A percentile compares a stretch with the other conserved stretches of the same genome.
Conservation (phyloP, 2,888 invertebrate species). For the Brachyopa scutellaris region DNA sequence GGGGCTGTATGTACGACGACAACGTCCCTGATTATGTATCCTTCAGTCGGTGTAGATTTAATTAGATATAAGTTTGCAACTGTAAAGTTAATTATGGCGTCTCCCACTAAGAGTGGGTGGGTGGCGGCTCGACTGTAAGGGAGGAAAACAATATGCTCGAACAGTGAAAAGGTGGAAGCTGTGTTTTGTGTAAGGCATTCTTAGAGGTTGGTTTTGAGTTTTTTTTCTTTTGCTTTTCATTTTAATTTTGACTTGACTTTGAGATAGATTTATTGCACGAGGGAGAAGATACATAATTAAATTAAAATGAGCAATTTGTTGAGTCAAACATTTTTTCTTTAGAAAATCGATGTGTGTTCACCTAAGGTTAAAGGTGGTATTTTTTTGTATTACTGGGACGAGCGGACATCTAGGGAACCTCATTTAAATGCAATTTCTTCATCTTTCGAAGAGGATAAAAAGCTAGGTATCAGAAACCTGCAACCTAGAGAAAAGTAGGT, state of each 20-base stretch:
- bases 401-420: no score
- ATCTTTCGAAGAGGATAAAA: no score
- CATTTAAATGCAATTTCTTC: no score
- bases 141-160: constrained; percentile 40
- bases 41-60: constrained; percentile 56
- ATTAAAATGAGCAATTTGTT: not conserved
- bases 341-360: no score
- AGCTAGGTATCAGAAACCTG: no score
- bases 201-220: not conserved
- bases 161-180: constrained; percentile 61
- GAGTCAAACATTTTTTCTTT: no score
- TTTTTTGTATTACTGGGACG: no score
- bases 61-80: constrained; percentile 69
- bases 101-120: constrained; percentile 6
- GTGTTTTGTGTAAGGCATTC: not conserved
- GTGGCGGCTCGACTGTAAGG: not conserved
- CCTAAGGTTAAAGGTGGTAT: no score
- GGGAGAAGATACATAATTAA: not conserved
- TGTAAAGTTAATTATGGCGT: constrained; percentile 59
- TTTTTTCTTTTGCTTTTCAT: not conserved
- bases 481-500: no score
- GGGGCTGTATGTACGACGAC: constrained; percentile 25
- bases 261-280: constrained; percentile 38
- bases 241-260: constrained; percentile 12
- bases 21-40: constrained; percentile 37